Evolutionary conservation across 2,888 invertebrate genomes (phyloP).

Genomic region (Callyntrura sp.): DNA sequence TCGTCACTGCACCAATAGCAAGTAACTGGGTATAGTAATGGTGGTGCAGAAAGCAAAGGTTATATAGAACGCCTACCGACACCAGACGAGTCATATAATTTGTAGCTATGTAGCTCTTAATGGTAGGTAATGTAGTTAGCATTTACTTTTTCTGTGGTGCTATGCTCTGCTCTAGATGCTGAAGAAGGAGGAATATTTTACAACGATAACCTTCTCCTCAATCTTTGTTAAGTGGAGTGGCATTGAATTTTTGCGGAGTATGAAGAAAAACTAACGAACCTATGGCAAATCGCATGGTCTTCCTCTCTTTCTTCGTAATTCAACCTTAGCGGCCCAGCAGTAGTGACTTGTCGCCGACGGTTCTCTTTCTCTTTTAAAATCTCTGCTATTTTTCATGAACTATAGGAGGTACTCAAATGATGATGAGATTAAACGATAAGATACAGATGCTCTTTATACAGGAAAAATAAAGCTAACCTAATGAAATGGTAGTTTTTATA

Average conservation of each 20-base stretch:
- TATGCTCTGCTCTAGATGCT: too few relatives aligned
- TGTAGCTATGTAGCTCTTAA: neutral
- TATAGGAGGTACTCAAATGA: too few relatives aligned
- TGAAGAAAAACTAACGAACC: too few relatives aligned
- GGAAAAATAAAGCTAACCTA: neutral
- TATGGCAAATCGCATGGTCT: too few relatives aligned
- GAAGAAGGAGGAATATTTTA: neutral
- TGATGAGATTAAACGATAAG: neutral
- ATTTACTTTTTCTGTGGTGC: neutral
- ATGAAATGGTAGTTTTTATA: neutral
- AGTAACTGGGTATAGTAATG: neutral
- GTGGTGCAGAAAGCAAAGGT: too few relatives aligned
- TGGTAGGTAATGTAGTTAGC: neutral
- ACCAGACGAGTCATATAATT: neutral
- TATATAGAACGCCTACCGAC: too few relatives aligned
- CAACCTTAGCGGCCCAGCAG: too few relatives aligned
- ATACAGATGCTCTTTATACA: neutral
- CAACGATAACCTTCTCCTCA: conserved; percentile 16
- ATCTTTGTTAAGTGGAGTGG: neutral
- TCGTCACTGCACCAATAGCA: neutral
- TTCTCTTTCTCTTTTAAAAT: too few relatives aligned
- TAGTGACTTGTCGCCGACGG: too few relatives aligned
- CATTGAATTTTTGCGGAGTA: too few relatives aligned
- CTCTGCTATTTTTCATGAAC: too few relatives aligned
- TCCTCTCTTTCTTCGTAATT: too few relatives aligned